phyloP scores from a whole-genome alignment of 2,113 vertebrate genomes.

The Boulengeromyrus knoepffleri region DNA sequence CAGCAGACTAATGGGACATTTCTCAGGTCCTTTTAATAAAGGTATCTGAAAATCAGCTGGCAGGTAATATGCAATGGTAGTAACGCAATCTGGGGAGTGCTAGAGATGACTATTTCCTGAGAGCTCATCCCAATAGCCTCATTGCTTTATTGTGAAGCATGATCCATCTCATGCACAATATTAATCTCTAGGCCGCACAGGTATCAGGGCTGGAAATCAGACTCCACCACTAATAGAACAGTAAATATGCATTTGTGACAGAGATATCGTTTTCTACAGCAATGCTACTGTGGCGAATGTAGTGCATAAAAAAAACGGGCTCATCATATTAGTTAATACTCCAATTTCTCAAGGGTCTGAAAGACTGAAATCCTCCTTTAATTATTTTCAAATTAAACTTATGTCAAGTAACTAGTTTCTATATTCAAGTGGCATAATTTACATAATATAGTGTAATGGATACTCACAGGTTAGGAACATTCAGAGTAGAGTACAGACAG shows the following conservation, averaged over 20 bases:
- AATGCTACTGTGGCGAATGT: background rate
- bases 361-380: constrained; percentile 9
- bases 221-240: constrained; percentile 22
- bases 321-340: background rate
- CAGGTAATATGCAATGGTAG: constrained; percentile 18
- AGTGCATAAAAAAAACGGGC: background rate
- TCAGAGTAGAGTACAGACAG: background rate
- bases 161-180: constrained; percentile 40
- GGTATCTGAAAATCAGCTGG: constrained; percentile 31
- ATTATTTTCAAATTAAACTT: constrained; percentile 16
- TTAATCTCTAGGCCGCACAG: constrained; percentile 36
- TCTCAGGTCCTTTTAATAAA: constrained; percentile 46
- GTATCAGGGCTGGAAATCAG: constrained; percentile 36
- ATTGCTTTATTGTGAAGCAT: constrained; percentile 28
- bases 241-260: constrained; percentile 20
- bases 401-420: constrained; percentile 5
- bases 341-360: background rate
- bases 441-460: background rate
- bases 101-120: constrained; percentile 25
- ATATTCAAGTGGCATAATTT: background rate
- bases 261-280: background rate
- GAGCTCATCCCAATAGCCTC: constrained; percentile 25
- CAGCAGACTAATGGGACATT: constrained; percentile 22
- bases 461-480: constrained; percentile 10
- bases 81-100: constrained; percentile 34